A percentile compares a stretch with the other conserved stretches of the same genome.
Evolutionary conservation across 2,797 vertebrate species (phyloP).

Genomic region (Glyptemys insculpta): DNA sequence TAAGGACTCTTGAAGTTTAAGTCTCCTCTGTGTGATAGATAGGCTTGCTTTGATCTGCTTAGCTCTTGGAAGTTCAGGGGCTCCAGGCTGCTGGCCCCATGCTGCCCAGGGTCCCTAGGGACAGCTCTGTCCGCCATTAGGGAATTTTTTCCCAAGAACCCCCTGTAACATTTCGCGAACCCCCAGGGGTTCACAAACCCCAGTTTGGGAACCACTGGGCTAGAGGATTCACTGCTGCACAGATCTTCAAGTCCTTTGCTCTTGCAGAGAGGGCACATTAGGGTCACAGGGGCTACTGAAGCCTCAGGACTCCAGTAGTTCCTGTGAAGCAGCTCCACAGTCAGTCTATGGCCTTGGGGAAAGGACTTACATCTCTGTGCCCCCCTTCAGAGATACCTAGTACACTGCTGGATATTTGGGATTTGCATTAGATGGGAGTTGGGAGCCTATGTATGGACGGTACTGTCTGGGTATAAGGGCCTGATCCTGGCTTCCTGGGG

Average conservation of each 20-base stretch:
- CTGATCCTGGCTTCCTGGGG: neutral
- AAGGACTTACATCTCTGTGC: neutral
- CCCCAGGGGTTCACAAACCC: too few species aligned
- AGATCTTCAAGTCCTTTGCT: neutral
- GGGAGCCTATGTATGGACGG: neutral
- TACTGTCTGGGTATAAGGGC: neutral
- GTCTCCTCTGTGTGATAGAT: too few species aligned
- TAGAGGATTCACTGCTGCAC: neutral
- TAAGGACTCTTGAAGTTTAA: too few species aligned
- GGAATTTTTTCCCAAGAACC: too few species aligned
- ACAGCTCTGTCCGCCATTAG: too few species aligned
- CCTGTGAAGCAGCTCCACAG: neutral
- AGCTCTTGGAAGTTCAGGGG: too few species aligned
- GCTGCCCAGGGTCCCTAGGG: too few species aligned
- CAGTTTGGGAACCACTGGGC: too few species aligned
- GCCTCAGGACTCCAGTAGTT: neutral
- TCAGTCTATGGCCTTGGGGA: neutral
- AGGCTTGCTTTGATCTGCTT: too few species aligned
- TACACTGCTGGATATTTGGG: neutral
- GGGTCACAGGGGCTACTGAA: neutral
- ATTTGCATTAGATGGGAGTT: neutral
- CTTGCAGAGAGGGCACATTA: neutral
- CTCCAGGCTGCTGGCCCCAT: too few species aligned
- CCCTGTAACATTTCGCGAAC: too few species aligned
- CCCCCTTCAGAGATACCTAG: neutral